Conservation (phyloP, 64 coral and sea anemone species). For the Pachyseris speciosa region DNA sequence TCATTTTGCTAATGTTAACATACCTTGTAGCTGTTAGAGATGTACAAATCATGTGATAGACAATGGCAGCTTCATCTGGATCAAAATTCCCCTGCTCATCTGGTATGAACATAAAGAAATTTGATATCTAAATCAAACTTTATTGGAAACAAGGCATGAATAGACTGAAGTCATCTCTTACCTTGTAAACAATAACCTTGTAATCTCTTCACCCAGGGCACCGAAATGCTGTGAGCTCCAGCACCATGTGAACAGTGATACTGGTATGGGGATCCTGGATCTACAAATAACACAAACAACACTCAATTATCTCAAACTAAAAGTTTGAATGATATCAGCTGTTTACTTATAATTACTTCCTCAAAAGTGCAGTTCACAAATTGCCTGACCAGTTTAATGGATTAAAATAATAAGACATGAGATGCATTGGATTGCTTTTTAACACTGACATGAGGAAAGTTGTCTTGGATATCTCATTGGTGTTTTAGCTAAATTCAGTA, state of each 20-base stretch:
- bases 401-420: no score
- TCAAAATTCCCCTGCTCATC: slow-evolving; percentile 57
- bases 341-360: no score
- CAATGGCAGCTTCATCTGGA: slow-evolving; percentile 76
- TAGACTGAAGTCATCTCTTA: background rate
- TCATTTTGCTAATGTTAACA: background rate
- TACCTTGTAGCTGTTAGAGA: slow-evolving; percentile 82
- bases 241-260: slow-evolving; percentile 87
- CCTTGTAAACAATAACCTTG: slow-evolving; percentile 75
- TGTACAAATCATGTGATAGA: slow-evolving; percentile 96
- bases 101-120: background rate
- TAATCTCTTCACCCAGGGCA: slow-evolving; percentile 87
- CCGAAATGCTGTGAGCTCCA: slow-evolving; percentile 73
- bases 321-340: no score
- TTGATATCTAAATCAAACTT: background rate
- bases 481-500: no score
- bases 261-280: slow-evolving; percentile 57
- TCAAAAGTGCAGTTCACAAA: no score
- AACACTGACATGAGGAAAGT: no score
- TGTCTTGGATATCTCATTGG: no score
- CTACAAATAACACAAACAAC: slow-evolving; percentile 39
- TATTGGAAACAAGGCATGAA: background rate
- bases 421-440: no score
- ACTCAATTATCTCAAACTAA: no score
- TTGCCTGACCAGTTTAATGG: no score